Evolutionary conservation across 2,888 invertebrate species (phyloP).

Genomic region (Theretra japonica): DNA sequence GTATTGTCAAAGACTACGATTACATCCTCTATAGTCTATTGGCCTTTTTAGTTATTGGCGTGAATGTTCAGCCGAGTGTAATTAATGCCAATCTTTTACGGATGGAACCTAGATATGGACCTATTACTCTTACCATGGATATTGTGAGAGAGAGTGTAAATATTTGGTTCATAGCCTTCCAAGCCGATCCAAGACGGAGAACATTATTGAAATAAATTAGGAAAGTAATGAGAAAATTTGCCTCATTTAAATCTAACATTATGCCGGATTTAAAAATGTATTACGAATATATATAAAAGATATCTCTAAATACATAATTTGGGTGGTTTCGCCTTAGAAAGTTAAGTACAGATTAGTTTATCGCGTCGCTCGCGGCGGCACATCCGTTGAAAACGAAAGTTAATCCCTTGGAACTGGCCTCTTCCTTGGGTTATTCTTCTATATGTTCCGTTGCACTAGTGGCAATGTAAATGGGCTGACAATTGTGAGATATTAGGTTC

Average conservation of each 20-base stretch:
- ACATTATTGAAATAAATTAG: background rate
- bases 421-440: background rate
- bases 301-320: background rate
- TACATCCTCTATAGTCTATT: too few species aligned
- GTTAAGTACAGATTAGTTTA: constrained; percentile 20
- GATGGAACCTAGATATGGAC: too few species aligned
- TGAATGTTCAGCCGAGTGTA: background rate
- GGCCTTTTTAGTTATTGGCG: background rate
- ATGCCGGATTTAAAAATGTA: background rate
- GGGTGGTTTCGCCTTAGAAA: constrained; percentile 15
- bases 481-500: too few species aligned
- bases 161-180: background rate
- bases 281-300: background rate
- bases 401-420: constrained; percentile 14
- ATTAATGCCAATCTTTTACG: too few species aligned
- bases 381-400: constrained; percentile 25
- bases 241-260: background rate
- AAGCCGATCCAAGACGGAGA: background rate
- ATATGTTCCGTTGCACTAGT: too few species aligned
- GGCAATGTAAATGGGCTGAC: too few species aligned
- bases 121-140: too few species aligned
- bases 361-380: constrained; percentile 11
- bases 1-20: too few species aligned
- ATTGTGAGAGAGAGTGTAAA: too few species aligned
- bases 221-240: background rate